phyloP scores from a whole-genome alignment of 2,797 vertebrate genomes.

The Malacoraja senta region DNA sequence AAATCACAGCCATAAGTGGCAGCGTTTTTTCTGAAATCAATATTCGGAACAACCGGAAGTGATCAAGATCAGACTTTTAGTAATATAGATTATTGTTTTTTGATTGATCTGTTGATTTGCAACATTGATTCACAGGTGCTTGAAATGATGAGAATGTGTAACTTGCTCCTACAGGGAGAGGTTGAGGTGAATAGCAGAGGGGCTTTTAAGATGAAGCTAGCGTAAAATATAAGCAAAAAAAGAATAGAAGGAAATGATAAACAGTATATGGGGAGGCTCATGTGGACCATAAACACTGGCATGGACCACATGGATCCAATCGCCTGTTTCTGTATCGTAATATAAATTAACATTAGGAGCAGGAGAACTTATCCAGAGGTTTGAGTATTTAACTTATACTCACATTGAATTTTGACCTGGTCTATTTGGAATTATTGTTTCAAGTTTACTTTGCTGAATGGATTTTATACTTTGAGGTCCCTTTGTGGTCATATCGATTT shows the following conservation, averaged over 20 bases:
- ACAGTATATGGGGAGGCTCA: neutral
- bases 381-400: neutral
- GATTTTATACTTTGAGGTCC: neutral
- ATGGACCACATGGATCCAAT: neutral
- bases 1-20: no score
- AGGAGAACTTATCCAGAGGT: neutral
- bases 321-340: neutral
- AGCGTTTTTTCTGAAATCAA: no score
- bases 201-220: neutral
- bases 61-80: no score
- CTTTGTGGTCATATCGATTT: neutral
- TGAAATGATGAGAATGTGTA: neutral
- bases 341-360: neutral
- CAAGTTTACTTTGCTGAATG: neutral
- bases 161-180: neutral
- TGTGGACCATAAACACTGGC: neutral
- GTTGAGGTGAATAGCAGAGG: neutral
- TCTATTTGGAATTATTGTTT: neutral
- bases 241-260: neutral
- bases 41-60: no score
- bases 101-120: neutral
- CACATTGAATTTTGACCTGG: neutral
- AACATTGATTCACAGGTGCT: neutral
- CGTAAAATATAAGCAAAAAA: neutral
- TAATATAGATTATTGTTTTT: neutral